A percentile compares a stretch with the other conserved stretches of the same genome.
Evolutionary conservation across 2,888 invertebrate species (phyloP).

Genomic region (Calameuta filiformis): DNA sequence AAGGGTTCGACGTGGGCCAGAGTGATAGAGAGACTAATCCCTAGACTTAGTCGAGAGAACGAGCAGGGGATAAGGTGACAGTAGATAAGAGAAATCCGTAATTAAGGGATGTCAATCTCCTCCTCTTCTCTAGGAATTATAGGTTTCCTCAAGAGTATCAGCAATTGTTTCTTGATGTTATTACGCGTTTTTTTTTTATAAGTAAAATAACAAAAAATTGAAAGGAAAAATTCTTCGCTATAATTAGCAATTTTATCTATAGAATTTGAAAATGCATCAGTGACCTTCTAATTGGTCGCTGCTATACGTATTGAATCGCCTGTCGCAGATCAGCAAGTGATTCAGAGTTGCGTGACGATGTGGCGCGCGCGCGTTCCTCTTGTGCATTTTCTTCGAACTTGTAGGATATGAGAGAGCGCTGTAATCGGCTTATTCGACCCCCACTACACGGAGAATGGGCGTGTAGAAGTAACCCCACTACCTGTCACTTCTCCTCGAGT

Average conservation of each 20-base stretch:
- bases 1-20: constrained; percentile 55
- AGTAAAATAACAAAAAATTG: neutral
- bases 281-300: neutral
- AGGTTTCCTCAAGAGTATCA: neutral
- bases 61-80: constrained; percentile 57
- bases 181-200: neutral
- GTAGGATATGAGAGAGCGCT: constrained; percentile 32
- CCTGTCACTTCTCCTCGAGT: constrained; percentile 46
- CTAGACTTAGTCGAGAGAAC: constrained; percentile 39
- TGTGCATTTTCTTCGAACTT: constrained; percentile 26
- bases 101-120: constrained; percentile 58
- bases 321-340: neutral
- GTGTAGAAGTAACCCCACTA: constrained; percentile 45
- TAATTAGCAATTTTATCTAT: neutral
- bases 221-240: no score
- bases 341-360: neutral
- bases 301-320: neutral
- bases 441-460: constrained; percentile 37
- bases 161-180: neutral
- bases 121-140: neutral
- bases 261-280: neutral
- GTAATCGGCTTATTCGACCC: neutral
- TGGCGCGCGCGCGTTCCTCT: neutral
- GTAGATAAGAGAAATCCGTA: constrained; percentile 61
- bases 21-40: constrained; percentile 64